A percentile compares a stretch with the other conserved stretches of the same genome.
Evolutionary conservation across 2,113 vertebrate genomes (phyloP).

Genomic region (Chloebia gouldiae): DNA sequence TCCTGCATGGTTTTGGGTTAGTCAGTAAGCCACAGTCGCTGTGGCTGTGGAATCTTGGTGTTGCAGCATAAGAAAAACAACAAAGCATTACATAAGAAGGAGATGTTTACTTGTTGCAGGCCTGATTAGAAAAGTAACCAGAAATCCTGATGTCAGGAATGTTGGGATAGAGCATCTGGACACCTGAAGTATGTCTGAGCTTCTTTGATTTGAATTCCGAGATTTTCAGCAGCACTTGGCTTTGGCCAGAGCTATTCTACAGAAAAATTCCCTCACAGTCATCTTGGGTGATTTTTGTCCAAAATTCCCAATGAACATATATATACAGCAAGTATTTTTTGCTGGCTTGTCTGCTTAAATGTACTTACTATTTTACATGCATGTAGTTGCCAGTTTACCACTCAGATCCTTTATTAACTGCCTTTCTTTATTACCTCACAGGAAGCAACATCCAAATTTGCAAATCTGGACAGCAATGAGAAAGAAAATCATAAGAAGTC

Average conservation of each 20-base stretch:
- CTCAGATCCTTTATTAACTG: background rate
- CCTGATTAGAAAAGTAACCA: background rate
- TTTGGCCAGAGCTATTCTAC: background rate
- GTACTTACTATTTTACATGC: background rate
- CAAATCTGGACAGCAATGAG: constrained; percentile 88
- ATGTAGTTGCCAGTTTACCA: background rate
- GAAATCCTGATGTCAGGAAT: background rate
- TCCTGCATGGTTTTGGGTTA: background rate
- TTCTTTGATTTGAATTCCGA: background rate
- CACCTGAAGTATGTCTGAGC: background rate
- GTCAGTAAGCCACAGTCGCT: constrained; percentile 34
- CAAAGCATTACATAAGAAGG: background rate
- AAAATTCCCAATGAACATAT: background rate
- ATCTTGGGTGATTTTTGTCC: background rate
- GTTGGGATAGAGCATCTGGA: background rate
- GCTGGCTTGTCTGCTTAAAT: background rate
- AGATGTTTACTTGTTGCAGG: background rate
- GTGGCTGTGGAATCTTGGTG: background rate
- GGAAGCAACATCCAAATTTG: constrained; percentile 97
- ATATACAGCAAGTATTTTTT: background rate
- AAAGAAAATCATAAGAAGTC: constrained; percentile 95
- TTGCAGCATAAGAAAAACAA: background rate
- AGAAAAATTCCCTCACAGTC: background rate
- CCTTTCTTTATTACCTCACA: constrained; percentile 38
- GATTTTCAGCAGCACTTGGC: background rate